phyloP scores from a whole-genome alignment of 1,140 invertebrate genomes.

The Phthorimaea operculella region DNA sequence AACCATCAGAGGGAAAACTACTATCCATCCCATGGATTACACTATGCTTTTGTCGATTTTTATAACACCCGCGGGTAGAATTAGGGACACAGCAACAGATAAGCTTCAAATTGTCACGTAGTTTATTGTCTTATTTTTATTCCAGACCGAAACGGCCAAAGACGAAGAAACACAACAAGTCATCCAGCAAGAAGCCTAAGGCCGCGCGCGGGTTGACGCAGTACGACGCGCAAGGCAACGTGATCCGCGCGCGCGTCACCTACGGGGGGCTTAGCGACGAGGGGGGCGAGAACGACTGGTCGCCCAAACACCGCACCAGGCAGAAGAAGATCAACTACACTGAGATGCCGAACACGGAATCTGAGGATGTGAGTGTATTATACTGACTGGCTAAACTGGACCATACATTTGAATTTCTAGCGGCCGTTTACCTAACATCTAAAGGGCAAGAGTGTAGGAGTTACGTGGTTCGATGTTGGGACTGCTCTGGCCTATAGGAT shows the following conservation, averaged over 20 bases:
- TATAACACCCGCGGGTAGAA: too few species aligned
- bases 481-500: too few species aligned
- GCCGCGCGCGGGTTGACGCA: constrained; percentile 33
- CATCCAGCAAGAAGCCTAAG: constrained; percentile 14
- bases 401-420: too few species aligned
- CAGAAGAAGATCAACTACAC: constrained; percentile 77
- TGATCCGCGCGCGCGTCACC: constrained; percentile 45
- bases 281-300: constrained; percentile 53
- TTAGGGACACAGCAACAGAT: too few species aligned
- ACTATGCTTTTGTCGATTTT: too few species aligned
- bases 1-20: too few species aligned
- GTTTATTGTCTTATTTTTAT: neutral
- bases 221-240: constrained; percentile 52
- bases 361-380: constrained; percentile 75
- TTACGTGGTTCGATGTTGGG: too few species aligned
- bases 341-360: constrained; percentile 75
- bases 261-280: constrained; percentile 59
- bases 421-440: too few species aligned
- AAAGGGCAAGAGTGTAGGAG: too few species aligned
- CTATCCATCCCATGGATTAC: too few species aligned
- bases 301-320: constrained; percentile 68
- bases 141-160: constrained; percentile 13
- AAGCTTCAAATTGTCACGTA: too few species aligned
- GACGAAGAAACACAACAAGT: constrained; percentile 20
- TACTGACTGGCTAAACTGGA: too few species aligned